Base-by-base conservation (phyloP, 1,140 invertebrate genomes). In the Heliconius hewitsoni region DNA sequence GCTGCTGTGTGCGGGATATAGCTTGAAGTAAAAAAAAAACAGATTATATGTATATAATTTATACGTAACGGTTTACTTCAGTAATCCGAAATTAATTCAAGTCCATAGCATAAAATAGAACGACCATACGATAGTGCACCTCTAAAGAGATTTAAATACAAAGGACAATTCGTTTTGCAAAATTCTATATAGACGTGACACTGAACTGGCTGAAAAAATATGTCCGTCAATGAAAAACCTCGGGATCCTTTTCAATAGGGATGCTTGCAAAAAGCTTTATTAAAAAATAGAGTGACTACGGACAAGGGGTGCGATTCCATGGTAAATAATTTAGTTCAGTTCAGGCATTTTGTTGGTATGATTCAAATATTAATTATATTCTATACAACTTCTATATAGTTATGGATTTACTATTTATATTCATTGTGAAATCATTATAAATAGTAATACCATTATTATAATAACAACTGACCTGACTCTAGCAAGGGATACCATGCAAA, bases 311-410 rank as follows among this genome's bases (percentile, higher is more conserved):
- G 85, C 86, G 88, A 88, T 88, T 88, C 83, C 76, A 77, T 71
- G 79, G 81, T 60, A 80, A 87, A 90, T 89, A 90, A 87, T 88
- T 88, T 83, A 91, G 60, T 66, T 66, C 57, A 66, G 57, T 66
- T 66, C 13, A 30, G 60, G 19, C 60, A 30, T 30, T 66, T 66
- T 27, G 55, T 66, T 30, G 9, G 27, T 30, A 66, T 66, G 60
- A 16, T 16, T 66, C 23, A 30, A 66, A 66, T 66, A 66, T 3
- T 30, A 4, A 13, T 23, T 23, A 11, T 27, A 66, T 5, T 66
- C 60, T 30, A 66, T 37, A 37, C 5, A 37, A 37, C 30, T 30
- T 30, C 30, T 30, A 30, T 30, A 30, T 30, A 30, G 2, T 2
- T 2, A 30, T 30, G 30, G 30, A 30, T 30, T 30, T 30, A 30